phyloP scores from a whole-genome alignment of 2,888 invertebrate genomes.

The Harpalus rufipes region DNA sequence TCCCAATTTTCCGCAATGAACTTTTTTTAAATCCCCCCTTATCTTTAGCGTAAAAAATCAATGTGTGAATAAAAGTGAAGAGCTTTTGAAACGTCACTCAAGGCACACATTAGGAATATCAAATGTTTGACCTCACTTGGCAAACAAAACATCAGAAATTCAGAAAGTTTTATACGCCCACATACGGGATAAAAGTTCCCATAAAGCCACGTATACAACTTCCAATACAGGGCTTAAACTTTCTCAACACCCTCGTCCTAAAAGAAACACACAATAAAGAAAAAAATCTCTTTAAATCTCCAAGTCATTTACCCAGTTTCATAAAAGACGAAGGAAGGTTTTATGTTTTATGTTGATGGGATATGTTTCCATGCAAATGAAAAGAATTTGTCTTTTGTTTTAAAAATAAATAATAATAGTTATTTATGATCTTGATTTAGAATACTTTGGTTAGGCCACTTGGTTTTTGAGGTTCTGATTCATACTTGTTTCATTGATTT shows the following conservation, averaged over 20 bases:
- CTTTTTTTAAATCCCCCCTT: background rate
- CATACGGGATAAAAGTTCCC: slow-evolving; percentile 45
- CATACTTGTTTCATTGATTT: too few species aligned
- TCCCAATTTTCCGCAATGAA: background rate
- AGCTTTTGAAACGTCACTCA: slow-evolving; percentile 34
- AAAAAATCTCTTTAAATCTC: slow-evolving; percentile 2
- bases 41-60: background rate
- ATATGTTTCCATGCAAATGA: too few species aligned
- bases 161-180: slow-evolving; percentile 58
- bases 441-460: too few species aligned
- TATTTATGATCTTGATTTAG: too few species aligned
- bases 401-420: too few species aligned
- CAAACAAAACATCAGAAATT: slow-evolving; percentile 49
- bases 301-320: slow-evolving; percentile 22
- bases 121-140: slow-evolving; percentile 42
- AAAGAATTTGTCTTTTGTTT: too few species aligned
- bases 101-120: slow-evolving; percentile 38
- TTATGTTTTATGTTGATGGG: too few species aligned
- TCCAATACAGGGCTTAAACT: slow-evolving; percentile 16
- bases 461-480: too few species aligned
- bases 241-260: slow-evolving; percentile 1
- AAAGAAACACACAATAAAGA: slow-evolving; percentile 1
- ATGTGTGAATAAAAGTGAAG: slow-evolving; percentile 14
- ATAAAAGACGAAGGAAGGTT: slow-evolving; percentile 36
- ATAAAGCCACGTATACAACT: slow-evolving; percentile 7